Percentiles rank a stretch among this genome's conserved stretches.
These are phyloP conservation scores for Melanitta fusca DNA, from an alignment of 2,797 vertebrate species.

Conservation along the genomic window DNA sequence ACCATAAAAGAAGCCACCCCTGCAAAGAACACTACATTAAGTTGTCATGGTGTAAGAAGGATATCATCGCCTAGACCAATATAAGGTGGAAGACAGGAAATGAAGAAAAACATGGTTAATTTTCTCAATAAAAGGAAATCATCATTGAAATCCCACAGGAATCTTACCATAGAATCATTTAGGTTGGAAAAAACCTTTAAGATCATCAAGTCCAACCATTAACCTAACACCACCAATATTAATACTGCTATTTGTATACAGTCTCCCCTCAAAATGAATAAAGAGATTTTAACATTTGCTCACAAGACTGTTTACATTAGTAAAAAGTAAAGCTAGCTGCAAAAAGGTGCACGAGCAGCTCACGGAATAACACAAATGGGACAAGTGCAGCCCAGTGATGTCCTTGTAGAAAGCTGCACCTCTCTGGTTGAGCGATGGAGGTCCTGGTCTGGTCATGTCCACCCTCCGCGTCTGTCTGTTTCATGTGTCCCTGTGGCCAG, in stretches of 20 bases:
- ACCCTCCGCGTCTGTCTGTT: no score
- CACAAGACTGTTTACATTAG: not conserved
- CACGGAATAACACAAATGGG: not conserved
- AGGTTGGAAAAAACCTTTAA: no score
- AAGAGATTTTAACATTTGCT: not conserved
- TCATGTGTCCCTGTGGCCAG: not conserved
- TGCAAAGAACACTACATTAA: not conserved
- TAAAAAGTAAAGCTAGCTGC: not conserved
- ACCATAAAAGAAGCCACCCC: not conserved
- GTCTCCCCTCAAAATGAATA: not conserved
- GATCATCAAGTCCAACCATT: no score
- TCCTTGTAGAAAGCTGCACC: not conserved
- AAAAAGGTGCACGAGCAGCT: not conserved
- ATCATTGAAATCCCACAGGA: not conserved
- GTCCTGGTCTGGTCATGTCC: rapidly evolving
- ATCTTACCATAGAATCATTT: not conserved
- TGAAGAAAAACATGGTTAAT: not conserved
- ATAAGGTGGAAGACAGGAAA: not conserved
- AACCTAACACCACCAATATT: no score
- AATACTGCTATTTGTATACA: not conserved
- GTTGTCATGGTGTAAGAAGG: not conserved
- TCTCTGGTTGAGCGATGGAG: not conserved
- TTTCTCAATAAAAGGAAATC: not conserved
- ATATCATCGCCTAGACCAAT: not conserved
- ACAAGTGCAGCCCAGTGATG: not conserved